Percentiles rank a stretch among this genome's conserved stretches.
These are phyloP conservation scores for Saxidomus purpurata DNA, from an alignment of 1,140 invertebrate species.

Conservation along the genomic window DNA sequence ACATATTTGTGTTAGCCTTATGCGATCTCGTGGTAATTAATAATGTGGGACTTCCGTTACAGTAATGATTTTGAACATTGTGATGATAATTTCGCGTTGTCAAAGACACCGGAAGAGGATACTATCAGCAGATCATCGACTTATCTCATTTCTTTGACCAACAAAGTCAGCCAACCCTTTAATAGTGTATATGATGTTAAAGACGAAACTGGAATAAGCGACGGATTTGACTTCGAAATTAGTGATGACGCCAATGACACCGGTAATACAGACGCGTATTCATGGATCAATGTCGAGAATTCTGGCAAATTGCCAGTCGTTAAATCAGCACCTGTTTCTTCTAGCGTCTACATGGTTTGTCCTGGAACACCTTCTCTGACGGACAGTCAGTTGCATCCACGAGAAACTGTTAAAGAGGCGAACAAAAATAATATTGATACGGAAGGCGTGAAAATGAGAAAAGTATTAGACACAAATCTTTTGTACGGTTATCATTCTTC, in stretches of 20 bases:
- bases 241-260: not conserved
- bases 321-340: not conserved
- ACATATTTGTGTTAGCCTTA: too few relatives aligned
- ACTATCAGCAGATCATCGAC: not conserved
- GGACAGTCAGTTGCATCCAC: not conserved
- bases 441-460: too few relatives aligned
- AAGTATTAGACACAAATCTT: too few relatives aligned
- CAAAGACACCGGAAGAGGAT: not conserved
- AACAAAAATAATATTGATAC: too few relatives aligned
- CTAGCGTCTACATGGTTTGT: not conserved
- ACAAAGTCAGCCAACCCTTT: not conserved
- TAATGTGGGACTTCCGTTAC: not conserved
- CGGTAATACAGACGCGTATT: not conserved
- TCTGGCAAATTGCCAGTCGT: not conserved
- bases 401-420: too few relatives aligned
- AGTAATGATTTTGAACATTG: not conserved
- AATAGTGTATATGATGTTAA: not conserved
- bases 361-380: not conserved
- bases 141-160: not conserved
- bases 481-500: conserved; percentile 5
- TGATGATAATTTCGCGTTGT: not conserved
- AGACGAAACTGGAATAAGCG: not conserved
- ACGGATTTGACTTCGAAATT: not conserved
- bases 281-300: not conserved
- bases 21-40: too few relatives aligned